These are phyloP conservation scores for Pangasius larnaudii DNA, from an alignment of 2,797 vertebrate genomes.

Conservation along the genomic window DNA sequence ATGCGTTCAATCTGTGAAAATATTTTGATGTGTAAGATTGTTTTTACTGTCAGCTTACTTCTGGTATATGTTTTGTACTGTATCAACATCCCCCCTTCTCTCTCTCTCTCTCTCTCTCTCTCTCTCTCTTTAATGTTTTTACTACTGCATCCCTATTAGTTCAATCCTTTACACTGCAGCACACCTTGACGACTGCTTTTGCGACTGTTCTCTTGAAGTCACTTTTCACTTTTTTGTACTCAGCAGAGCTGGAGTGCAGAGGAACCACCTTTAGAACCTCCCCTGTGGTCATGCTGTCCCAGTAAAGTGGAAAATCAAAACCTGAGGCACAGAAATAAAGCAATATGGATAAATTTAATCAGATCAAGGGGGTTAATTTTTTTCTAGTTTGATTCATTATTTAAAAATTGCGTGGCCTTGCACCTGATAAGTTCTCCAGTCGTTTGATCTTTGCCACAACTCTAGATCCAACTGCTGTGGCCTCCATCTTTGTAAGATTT, in stretches of 20 bases:
- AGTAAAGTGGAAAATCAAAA: conserved; percentile 67
- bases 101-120: background rate
- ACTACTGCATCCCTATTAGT: background rate
- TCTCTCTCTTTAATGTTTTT: background rate
- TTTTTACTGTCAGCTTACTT: background rate
- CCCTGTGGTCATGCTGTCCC: conserved; percentile 63
- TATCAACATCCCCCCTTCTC: background rate
- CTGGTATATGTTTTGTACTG: background rate
- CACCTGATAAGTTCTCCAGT: conserved; percentile 64
- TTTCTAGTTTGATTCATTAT: background rate
- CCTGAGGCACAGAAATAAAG: conserved; percentile 54
- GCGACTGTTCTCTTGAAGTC: conserved; percentile 50
- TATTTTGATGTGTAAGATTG: background rate
- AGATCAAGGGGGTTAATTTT: background rate
- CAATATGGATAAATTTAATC: background rate
- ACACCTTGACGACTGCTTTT: conserved; percentile 63
- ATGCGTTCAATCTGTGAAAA: conserved; percentile 67
- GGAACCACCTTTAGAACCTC: conserved; percentile 25
- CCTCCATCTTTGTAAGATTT: conserved; percentile 45
- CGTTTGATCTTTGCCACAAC: conserved; percentile 55
- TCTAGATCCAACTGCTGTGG: background rate
- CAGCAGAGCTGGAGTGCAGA: conserved; percentile 54
- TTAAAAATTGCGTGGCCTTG: background rate
- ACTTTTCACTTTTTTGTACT: conserved; percentile 58
- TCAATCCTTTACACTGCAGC: background rate